Evolutionary conservation across 2,113 vertebrate genomes (phyloP), one percentile per base, ranked within the genome.

Genomic region (Parotia lawesii): DNA sequence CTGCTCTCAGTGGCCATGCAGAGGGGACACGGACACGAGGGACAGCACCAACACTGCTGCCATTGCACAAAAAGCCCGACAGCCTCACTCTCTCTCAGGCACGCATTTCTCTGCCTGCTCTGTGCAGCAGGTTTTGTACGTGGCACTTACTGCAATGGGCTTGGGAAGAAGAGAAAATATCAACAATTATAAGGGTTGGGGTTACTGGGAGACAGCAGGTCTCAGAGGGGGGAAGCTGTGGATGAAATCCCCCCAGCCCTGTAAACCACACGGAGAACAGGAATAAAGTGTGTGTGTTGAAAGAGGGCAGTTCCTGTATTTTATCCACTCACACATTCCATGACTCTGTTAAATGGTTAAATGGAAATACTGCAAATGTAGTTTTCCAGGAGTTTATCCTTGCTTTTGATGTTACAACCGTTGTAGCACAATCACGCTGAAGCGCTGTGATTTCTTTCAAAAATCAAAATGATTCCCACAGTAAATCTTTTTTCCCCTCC

Each of bases 381-480:
- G 37, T 54, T 86, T 88, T 60, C 67, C 61, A 60, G 60, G 61
- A 89, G 61, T 84, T 92, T 70, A 54, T 61, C 80, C 80, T n/a
- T 66, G 73, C 35, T 94, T 79, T 78, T 82, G 80, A 65, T 79
- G 83, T 35, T 48, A 45, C 27, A 87, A 24, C 51, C 12, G 4
- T 53, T 96, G 18, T 0, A 62, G 75, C 64, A 64, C 57, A 78
- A 90, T 65, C 65, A 33, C 61, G 75, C 33, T 51, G 81, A 71
- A 89, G 77, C 22, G 0, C 23, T 75, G 77, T 37, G 87, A 85
- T 58, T 95, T 44, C 80, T 90, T 91, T 70, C 70, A 75, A 81
- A 88, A 91, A 75, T 73, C 91, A 92, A 82, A 96, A 89, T 8
- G 3, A 89, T 87, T 91, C 89, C 77, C 79, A 65, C 69, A 78